phyloP scores from a whole-genome alignment of 2,888 invertebrate species.

The Ctena decussata region DNA sequence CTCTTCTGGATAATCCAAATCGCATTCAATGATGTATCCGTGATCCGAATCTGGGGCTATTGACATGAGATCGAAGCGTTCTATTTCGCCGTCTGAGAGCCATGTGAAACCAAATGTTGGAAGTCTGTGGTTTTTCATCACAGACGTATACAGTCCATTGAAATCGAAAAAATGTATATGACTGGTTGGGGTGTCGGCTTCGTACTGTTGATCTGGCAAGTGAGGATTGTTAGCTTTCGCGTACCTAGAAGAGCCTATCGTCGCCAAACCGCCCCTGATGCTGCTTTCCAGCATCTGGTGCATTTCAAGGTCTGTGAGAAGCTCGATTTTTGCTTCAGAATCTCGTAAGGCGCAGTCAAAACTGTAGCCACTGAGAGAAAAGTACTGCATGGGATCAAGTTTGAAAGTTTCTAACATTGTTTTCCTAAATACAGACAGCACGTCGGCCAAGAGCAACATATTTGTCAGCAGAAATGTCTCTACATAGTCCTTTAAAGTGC shows the following conservation, averaged over 20 bases:
- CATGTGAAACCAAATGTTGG: background rate
- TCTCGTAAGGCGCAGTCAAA: slow-evolving; percentile 2
- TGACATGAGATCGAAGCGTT: background rate
- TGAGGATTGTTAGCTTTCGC: background rate
- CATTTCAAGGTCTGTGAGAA: slow-evolving; percentile 11
- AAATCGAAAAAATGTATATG: slow-evolving; percentile 1
- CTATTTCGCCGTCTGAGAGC: slow-evolving; percentile 6
- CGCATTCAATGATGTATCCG: slow-evolving; percentile 8
- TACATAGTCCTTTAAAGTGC: background rate
- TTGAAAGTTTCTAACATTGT: background rate
- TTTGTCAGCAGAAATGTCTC: background rate
- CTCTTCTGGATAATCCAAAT: background rate
- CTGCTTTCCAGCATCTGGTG: background rate
- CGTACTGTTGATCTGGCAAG: background rate
- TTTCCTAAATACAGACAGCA: background rate
- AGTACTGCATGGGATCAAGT: slow-evolving; percentile 12
- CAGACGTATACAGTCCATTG: slow-evolving; percentile 1
- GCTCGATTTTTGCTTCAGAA: background rate
- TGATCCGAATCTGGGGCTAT: background rate
- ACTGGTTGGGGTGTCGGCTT: background rate
- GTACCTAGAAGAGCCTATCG: background rate
- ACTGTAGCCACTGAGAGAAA: background rate
- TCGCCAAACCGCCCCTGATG: slow-evolving; percentile 7
- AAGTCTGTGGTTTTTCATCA: background rate
- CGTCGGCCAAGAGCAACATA: background rate